A percentile compares a stretch with the other conserved stretches of the same genome.
These are phyloP conservation scores for Telmatherina bonti DNA, from an alignment of 2,797 vertebrate species.

Conservation along the genomic window DNA sequence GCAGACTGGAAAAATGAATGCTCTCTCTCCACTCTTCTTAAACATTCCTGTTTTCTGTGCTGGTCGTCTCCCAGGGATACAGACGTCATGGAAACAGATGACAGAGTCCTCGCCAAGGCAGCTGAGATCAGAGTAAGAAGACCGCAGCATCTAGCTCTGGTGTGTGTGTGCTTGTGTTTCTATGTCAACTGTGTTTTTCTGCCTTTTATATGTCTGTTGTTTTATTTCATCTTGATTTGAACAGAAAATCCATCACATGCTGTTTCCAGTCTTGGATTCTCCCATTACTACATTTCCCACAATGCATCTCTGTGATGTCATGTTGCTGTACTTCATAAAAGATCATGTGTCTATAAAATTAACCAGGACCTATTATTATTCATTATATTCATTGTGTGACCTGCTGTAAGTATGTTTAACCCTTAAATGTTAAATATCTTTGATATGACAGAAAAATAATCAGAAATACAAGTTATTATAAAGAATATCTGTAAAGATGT, in stretches of 20 bases:
- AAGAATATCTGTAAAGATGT: no score
- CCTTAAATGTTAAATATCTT: no score
- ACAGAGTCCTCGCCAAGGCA: constrained; percentile 66
- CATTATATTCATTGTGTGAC: no score
- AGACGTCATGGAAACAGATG: constrained; percentile 69
- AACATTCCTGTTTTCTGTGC: constrained; percentile 79
- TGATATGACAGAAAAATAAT: no score
- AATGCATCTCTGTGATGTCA: constrained; percentile 50
- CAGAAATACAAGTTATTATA: no score
- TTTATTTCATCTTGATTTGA: background rate
- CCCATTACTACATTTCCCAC: constrained; percentile 51
- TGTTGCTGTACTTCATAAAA: background rate
- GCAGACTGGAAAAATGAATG: constrained; percentile 68
- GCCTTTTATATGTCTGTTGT: background rate
- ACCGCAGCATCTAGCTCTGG: constrained; percentile 79
- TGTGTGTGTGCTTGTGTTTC: constrained; percentile 56
- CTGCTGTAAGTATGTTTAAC: no score
- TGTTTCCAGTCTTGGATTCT: constrained; percentile 13
- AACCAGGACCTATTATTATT: no score
- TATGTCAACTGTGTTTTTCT: background rate
- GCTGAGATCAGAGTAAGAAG: constrained; percentile 82
- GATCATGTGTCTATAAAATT: no score
- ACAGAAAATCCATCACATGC: background rate
- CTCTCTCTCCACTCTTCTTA: constrained; percentile 72
- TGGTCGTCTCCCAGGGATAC: constrained; percentile 73